Base-by-base conservation (phyloP, 2,888 invertebrate genomes). In the Heliconius ismenius region DNA sequence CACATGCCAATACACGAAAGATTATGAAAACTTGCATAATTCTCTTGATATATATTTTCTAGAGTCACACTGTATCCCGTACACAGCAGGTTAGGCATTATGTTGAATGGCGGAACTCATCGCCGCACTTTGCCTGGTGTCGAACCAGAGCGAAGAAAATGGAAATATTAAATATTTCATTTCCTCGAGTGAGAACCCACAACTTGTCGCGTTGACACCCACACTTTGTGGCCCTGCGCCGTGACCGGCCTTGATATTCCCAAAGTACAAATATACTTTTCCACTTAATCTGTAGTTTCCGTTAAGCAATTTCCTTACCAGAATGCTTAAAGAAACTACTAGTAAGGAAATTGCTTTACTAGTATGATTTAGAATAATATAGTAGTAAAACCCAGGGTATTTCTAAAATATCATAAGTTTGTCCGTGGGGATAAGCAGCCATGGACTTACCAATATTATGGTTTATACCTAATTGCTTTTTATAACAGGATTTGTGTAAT, bases 371-470 rank as follows among this genome's bases (percentile, higher is more conserved):
- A 24, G 39, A 24, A 13, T 65, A n/a, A 36, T 36, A 65, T 13
- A 65, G 11, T 4, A 7, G 65, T 24, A 67, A 67, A n/a, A 11
- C 24, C 13, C 65, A 24, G 39, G 65, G 39, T 43, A 67, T 67
- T 67, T 67, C 24, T 67, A 24, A 18, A 15, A 67, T 24, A 67
- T 39, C 24, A 24, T 24, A 1, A 43, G 11, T 24, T 39, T 67
- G 6, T 67, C 39, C 13, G 15, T 24, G 9, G 39, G 39, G 24
- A 67, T 39, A 67, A 67, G n/a, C n/a, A 39, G 24, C 65, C 39
- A 39, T 39, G 65, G 65, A 65, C 13, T 39, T 65, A 11, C 65
- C 65, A 65, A 65, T 65, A 39, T 7, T 39, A 39, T 65, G 21
- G 36, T 32, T 26, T 32, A 64, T 65, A n/a, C 36, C n/a, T n/a